Base-by-base conservation (phyloP, 92 coral and sea anemone species). In the Desmophyllum pertusum region DNA sequence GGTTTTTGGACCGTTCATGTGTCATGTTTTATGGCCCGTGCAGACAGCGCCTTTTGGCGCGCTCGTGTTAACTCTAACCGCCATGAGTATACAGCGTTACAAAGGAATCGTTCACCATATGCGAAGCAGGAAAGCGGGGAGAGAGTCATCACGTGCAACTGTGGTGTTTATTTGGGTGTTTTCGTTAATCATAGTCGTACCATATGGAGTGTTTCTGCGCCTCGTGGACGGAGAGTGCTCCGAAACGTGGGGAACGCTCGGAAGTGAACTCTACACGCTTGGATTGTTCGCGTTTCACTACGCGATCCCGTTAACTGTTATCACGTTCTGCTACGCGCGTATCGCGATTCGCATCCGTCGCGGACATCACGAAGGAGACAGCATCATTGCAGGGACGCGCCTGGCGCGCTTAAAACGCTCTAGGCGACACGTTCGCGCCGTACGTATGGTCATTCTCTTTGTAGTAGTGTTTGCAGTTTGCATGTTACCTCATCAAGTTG, bases 401-500 rank as follows among this genome's bases (percentile, higher is more conserved):
- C 78, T 64, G 50, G 97, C 93, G 69, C 87, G 83, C 17, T 50
- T 80, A 18, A 88, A 83, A 43, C 92, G 94, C 41, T 64, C 83
- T 0, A 63, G 67, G 57, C 85, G 94, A 33, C 86, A 85, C 23
- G 80, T 83, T 10, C 86, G 92, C 70, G 92, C 94, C 13, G 87
- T 89, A 18, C 97, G 97, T 3, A 91, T 92, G 84, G 92, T 92
- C 10, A 80, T 89, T 3, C 51, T 93, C 6, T 93, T 93, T 77
- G 94, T 91, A 25, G 78, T 80, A 0, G 93, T 91, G 52, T 93
- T 93, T 77, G 97, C 97, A 13, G 81, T 93, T 41, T 93, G 97
- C 68, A 93, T 93, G 97, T 65, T 93, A 10, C 97, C 97, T 3
- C 97, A 93, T 61, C 97, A 93, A 51, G 94, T 91, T 35, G 87